Conservation (phyloP, 2,113 vertebrate species). For the Suricata suricatta region DNA sequence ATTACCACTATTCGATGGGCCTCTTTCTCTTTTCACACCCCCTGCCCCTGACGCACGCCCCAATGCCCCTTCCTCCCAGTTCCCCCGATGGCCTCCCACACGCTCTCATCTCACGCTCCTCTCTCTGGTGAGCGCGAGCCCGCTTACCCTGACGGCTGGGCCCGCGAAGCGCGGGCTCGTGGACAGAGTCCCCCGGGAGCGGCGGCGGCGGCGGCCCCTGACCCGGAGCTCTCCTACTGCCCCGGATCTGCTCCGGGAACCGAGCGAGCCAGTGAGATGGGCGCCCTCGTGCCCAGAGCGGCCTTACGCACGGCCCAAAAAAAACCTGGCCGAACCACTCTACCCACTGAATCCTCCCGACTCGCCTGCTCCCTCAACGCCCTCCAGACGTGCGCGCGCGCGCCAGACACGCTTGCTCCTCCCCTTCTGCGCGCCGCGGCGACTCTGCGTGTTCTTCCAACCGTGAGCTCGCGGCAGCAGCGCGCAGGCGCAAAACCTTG, state of each 20-base stretch:
- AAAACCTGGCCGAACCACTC: too few relatives aligned
- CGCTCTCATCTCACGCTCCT: background rate
- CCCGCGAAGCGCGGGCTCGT: conserved; percentile 20
- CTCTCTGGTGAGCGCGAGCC: background rate
- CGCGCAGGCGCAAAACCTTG: conserved; percentile 52
- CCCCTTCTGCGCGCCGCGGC: conserved; percentile 36
- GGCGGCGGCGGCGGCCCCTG: background rate
- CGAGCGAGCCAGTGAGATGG: background rate
- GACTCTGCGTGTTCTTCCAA: background rate
- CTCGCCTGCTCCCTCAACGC: conserved; percentile 64
- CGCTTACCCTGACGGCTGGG: conserved; percentile 57
- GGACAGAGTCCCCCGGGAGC: background rate
- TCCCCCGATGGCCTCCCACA: background rate
- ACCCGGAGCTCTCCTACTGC: conserved; percentile 43
- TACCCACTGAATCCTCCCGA: background rate
- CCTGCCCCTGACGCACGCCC: background rate
- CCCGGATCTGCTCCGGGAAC: conserved; percentile 61
- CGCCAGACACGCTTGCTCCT: background rate
- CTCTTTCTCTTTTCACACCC: background rate
- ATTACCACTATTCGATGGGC: background rate
- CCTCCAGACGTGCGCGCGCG: background rate
- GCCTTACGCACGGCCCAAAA: background rate
- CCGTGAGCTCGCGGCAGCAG: background rate
- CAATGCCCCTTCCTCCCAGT: background rate
- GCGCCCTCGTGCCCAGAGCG: conserved; percentile 43